phyloP scores from a whole-genome alignment of 1,140 invertebrate species.

The Pygmarrhopalites habei region DNA sequence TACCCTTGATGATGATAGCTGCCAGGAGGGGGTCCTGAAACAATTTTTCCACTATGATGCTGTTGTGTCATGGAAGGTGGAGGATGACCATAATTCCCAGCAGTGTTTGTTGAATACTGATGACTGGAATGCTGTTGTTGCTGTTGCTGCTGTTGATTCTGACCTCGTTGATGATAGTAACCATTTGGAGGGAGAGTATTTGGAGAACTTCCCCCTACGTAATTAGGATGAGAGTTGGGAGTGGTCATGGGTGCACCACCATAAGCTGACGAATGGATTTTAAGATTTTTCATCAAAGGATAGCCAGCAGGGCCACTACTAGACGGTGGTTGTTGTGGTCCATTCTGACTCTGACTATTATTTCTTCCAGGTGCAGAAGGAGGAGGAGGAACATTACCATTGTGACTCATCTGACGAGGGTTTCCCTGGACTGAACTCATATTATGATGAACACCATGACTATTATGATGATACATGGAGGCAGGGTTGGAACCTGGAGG shows the following conservation, averaged over 20 bases:
- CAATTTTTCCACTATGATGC: background rate
- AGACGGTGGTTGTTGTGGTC: too few relatives aligned
- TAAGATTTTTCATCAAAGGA: conserved; percentile 18
- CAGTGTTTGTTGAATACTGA: background rate
- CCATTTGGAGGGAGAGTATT: too few relatives aligned
- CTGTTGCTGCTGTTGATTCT: background rate
- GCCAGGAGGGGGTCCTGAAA: conserved; percentile 13
- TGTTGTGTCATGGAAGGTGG: conserved; percentile 1
- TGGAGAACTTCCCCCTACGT: too few relatives aligned
- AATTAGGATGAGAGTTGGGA: conserved; percentile 1
- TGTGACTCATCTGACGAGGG: background rate
- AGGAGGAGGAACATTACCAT: background rate
- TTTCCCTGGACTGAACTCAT: background rate
- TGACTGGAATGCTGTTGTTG: background rate
- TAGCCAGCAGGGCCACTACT: background rate
- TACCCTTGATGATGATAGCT: background rate
- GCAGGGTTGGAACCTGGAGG: background rate
- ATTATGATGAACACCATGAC: too few relatives aligned
- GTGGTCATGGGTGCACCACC: background rate
- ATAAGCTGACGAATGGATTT: conserved; percentile 20
- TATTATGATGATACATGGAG: background rate
- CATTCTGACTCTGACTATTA: too few relatives aligned
- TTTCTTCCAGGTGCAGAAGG: background rate
- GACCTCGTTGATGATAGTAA: background rate
- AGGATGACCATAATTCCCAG: background rate